Percentiles rank a stretch among this genome's conserved stretches.
phyloP scores from a whole-genome alignment of 2,113 vertebrate species.

The Colistium nudipinnis region DNA sequence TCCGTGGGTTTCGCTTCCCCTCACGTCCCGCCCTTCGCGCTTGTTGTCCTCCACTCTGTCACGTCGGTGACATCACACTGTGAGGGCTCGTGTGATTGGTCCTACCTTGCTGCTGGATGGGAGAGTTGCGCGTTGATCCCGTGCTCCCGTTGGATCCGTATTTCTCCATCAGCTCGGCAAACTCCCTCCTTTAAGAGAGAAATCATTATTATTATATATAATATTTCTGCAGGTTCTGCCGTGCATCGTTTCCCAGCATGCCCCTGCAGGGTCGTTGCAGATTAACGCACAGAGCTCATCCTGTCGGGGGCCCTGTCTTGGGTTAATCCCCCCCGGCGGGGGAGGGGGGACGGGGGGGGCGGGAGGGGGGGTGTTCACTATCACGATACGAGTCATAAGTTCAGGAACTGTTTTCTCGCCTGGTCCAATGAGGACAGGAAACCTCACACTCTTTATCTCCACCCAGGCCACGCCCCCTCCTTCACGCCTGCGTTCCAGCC shows the following conservation, averaged over 20 bases:
- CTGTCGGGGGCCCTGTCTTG: conserved; percentile 43
- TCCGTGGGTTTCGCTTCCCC: no score
- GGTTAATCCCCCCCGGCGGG: conserved; percentile 50
- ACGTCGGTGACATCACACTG: not conserved
- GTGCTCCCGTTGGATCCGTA: conserved; percentile 87
- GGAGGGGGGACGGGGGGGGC: no score
- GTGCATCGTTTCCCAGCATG: no score
- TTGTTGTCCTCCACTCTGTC: not conserved
- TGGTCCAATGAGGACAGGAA: no score
- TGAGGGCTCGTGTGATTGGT: not conserved
- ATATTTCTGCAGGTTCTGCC: no score
- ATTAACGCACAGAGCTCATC: conserved; percentile 69
- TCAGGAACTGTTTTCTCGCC: no score
- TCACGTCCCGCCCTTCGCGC: no score
- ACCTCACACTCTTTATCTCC: no score
- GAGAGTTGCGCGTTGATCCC: conserved; percentile 86
- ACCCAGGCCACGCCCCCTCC: no score
- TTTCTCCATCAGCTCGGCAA: conserved; percentile 89
- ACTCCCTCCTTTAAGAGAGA: conserved; percentile 84
- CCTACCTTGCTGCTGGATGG: conserved; percentile 83
- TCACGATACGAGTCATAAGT: no score
- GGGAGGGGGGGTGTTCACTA: no score
- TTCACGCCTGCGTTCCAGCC: no score
- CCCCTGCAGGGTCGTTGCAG: conserved; percentile 52
- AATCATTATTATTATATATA: not conserved